Percentiles rank a stretch among this genome's conserved stretches.
Evolutionary conservation across 1,140 invertebrate species (phyloP).

Genomic region (Drosophila navojoa): DNA sequence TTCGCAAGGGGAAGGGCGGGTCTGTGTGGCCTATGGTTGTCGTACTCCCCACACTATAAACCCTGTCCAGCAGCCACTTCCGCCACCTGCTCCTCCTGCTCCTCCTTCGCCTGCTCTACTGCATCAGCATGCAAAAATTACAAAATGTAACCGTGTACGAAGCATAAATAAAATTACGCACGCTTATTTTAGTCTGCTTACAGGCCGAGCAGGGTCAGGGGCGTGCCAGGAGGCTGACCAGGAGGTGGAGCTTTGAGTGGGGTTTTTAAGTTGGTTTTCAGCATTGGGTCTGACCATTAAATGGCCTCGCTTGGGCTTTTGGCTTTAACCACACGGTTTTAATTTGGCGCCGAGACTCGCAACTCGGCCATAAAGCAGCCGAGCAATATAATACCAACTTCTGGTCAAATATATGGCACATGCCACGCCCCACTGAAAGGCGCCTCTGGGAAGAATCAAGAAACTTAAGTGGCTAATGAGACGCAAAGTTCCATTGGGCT

Average conservation of each 20-base stretch:
- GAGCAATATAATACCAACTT: conserved; percentile 53
- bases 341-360: conserved; percentile 57
- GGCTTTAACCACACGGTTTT: conserved; percentile 79
- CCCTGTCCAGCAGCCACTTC: background rate
- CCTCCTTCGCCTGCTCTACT: conserved; percentile 9
- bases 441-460: conserved; percentile 57
- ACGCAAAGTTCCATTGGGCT: conserved; percentile 42
- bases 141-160: conserved; percentile 78
- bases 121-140: conserved; percentile 77
- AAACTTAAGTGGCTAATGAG: conserved; percentile 81
- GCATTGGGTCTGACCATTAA: conserved; percentile 32
- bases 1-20: conserved; percentile 20
- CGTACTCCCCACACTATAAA: too few relatives aligned
- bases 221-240: background rate
- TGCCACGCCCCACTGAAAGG: background rate
- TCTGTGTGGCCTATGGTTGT: background rate
- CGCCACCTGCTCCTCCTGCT: background rate
- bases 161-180: conserved; percentile 84
- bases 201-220: conserved; percentile 34
- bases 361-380: conserved; percentile 58
- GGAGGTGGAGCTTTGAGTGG: background rate
- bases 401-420: background rate
- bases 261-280: background rate
- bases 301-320: conserved; percentile 45
- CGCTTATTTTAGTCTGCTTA: conserved; percentile 84